These are phyloP conservation scores for Rotaria sp. DNA, from an alignment of 2,888 invertebrate species.

Conservation along the genomic window DNA sequence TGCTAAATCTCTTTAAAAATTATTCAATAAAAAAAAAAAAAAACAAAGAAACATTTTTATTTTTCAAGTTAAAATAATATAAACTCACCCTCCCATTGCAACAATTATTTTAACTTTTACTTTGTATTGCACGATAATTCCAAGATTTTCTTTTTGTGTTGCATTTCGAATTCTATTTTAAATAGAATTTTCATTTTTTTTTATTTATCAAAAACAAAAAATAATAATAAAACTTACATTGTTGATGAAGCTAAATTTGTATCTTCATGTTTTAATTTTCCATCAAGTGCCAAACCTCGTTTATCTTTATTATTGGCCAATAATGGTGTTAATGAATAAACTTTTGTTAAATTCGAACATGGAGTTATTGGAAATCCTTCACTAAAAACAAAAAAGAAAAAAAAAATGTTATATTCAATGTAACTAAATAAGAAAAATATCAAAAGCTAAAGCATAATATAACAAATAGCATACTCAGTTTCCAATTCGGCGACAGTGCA, in stretches of 20 bases:
- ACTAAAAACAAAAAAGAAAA: conserved; percentile 58
- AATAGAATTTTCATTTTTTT: neutral
- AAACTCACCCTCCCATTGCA: conserved; percentile 79
- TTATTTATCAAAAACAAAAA: neutral
- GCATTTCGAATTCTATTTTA: conserved; percentile 74
- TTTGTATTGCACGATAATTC: conserved; percentile 97
- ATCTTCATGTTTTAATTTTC: conserved; percentile 95
- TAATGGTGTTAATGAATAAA: conserved; percentile 84
- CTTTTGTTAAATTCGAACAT: conserved; percentile 91
- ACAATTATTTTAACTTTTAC: conserved; percentile 93
- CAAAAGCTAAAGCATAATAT: neutral
- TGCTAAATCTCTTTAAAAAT: conserved; percentile 69
- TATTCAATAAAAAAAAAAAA: neutral
- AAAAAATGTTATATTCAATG: neutral
- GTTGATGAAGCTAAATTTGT: conserved; percentile 96
- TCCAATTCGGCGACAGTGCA: conserved; percentile 80
- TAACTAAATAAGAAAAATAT: conserved; percentile 51
- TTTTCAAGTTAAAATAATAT: neutral
- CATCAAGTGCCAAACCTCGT: conserved; percentile 91
- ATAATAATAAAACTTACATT: conserved; percentile 65
- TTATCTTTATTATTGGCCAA: conserved; percentile 95
- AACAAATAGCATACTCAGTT: conserved; percentile 43
- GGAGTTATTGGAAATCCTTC: conserved; percentile 88
- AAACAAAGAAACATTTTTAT: neutral
- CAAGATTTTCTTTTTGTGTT: conserved; percentile 88